Percentiles rank a stretch among this genome's conserved stretches.
Conservation (phyloP, 2,888 invertebrate species). For the Dryobotodes eremita region DNA sequence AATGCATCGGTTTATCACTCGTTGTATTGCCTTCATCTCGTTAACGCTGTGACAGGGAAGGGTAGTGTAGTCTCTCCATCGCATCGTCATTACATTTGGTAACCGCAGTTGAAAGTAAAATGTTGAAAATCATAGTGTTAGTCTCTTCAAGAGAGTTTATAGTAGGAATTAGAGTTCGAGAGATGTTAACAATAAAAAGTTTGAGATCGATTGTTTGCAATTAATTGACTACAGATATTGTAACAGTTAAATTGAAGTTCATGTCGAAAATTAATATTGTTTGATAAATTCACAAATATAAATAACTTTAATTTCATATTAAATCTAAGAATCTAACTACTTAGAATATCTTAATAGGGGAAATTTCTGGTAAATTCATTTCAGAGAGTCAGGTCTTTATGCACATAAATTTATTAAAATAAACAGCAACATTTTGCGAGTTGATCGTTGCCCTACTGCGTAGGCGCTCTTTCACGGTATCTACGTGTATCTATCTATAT, state of each 20-base stretch:
- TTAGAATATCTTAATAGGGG: conserved; percentile 62
- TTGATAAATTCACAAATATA: conserved; percentile 53
- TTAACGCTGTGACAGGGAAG: conserved; percentile 56
- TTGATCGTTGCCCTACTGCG: conserved; percentile 69
- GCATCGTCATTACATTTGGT: conserved; percentile 62
- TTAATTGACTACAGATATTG: conserved; percentile 53
- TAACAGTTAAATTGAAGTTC: conserved; percentile 53
- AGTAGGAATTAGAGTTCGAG: conserved; percentile 74
- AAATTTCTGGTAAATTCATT: conserved; percentile 64
- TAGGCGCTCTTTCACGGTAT: conserved; percentile 77
- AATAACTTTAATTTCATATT: conserved; percentile 57
- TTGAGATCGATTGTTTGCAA: conserved; percentile 59
- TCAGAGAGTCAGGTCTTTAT: conserved; percentile 61
- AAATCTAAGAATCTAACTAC: conserved; percentile 66
- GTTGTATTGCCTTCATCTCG: conserved; percentile 53
- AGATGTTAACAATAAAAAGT: conserved; percentile 67
- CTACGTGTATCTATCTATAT: conserved; percentile 84
- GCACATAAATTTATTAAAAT: conserved; percentile 64
- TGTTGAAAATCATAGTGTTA: conserved; percentile 75
- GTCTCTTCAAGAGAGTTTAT: conserved; percentile 77
- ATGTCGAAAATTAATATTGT: conserved; percentile 55
- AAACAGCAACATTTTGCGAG: conserved; percentile 61
- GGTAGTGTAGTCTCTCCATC: conserved; percentile 60
- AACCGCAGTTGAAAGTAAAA: conserved; percentile 69
- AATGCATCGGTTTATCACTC: conserved; percentile 42